Percentiles rank a stretch among this genome's conserved stretches.
Evolutionary conservation across 2,113 vertebrate genomes (phyloP).

Genomic region (Pipra filicauda): DNA sequence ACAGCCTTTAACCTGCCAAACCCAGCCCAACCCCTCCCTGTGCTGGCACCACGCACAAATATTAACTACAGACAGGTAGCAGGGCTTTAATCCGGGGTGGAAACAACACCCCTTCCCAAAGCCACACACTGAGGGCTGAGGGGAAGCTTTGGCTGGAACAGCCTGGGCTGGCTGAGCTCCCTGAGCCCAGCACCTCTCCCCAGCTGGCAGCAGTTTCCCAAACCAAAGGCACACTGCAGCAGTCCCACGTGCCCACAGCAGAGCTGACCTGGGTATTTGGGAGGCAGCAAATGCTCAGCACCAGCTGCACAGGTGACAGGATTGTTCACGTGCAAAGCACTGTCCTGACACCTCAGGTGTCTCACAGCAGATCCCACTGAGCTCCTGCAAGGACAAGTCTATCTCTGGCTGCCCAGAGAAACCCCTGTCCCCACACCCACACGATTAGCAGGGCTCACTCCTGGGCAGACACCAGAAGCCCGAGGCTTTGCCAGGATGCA

Average conservation of each 20-base stretch:
- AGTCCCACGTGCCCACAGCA: fast-evolving
- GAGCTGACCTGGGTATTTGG: background rate
- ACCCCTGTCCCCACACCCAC: background rate
- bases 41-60: background rate
- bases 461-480: background rate
- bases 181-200: background rate
- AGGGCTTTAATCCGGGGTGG: background rate
- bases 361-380: background rate
- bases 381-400: background rate
- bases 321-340: fast-evolving
- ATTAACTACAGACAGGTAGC: background rate
- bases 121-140: fast-evolving
- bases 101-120: background rate
- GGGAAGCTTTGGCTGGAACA: background rate
- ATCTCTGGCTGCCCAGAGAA: background rate
- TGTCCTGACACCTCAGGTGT: background rate
- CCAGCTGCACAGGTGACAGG: background rate
- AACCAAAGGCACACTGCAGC: background rate
- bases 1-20: background rate
- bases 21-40: fast-evolving
- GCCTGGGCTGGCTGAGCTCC: background rate
- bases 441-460: background rate
- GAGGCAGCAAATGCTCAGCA: background rate
- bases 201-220: background rate
- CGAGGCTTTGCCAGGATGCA: background rate